Evolutionary conservation across 1,140 invertebrate genomes (phyloP).

Genomic region (Drosophila pallidifrons): DNA sequence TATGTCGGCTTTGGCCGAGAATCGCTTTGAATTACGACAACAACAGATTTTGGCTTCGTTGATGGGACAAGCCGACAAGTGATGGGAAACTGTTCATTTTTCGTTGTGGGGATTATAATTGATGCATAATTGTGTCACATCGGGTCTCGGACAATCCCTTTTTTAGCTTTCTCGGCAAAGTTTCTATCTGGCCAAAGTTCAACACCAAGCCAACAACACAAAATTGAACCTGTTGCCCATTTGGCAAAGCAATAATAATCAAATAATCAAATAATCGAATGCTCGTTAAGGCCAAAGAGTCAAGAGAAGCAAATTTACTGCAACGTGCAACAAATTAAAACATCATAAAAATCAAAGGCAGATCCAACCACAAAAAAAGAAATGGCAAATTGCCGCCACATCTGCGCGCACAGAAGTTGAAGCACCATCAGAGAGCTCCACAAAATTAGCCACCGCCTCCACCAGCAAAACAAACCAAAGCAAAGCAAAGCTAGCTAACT

Average conservation of each 20-base stretch:
- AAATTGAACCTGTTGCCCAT: conserved; percentile 42
- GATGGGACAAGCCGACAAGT: conserved; percentile 41
- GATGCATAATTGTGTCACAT: conserved; percentile 41
- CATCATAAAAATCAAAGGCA: conserved; percentile 81
- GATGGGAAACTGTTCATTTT: conserved; percentile 40
- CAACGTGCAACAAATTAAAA: conserved; percentile 83
- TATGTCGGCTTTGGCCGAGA: conserved; percentile 37
- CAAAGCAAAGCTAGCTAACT: conserved; percentile 15
- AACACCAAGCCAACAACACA: neutral
- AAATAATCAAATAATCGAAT: conserved; percentile 52
- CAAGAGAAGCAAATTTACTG: conserved; percentile 56
- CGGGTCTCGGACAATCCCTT: conserved; percentile 4
- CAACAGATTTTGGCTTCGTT: conserved; percentile 15
- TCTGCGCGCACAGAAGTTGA: conserved; percentile 74
- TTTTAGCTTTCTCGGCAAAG: conserved; percentile 23
- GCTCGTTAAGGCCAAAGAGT: conserved; percentile 40
- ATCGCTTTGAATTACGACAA: conserved; percentile 39
- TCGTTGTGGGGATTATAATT: conserved; percentile 38
- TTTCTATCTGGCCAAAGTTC: conserved; percentile 28
- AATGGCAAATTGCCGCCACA: conserved; percentile 52
- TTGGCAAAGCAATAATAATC: conserved; percentile 17
- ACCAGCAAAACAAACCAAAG: conserved; percentile 5
- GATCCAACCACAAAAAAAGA: conserved; percentile 53
- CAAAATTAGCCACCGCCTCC: conserved; percentile 74
- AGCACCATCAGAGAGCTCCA: conserved; percentile 44